Base-by-base conservation (phyloP, 2,797 vertebrate species). In the Cynopterus sphinx region DNA sequence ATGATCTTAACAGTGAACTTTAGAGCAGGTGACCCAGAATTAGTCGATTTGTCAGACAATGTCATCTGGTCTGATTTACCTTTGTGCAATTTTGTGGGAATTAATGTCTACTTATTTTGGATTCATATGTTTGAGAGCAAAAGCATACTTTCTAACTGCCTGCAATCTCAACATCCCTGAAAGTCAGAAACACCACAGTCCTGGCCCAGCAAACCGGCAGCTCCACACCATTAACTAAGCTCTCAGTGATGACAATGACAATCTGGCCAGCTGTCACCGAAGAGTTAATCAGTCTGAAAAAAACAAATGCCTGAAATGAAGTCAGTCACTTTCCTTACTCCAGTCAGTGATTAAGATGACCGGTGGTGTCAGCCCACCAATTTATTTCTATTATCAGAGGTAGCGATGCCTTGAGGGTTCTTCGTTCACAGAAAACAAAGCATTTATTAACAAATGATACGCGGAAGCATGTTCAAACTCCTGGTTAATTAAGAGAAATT, bases 1-100 rank as follows among this genome's bases (percentile, higher is more conserved):
- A 97, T 97, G 96, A 97, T 98, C 71, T 98, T 98, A 96, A 98
- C 96, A 78, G 97, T 96, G 39, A 98, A 97, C 96, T 98, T 17
- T 55, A 97, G 95, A 97, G 97, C 98, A 87, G 97, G 98, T 96
- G 97, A 98, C 95, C 97, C 97, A 36, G 97, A 97, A 97, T 89
- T 92, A 98, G 22, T 98, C 97, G 88, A 93, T 98, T 97, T 96
- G 97, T 94, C 97, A 98, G 90, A 79, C 85, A 95, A 78, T 31
- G 41, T 13, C 2, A 2, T 57, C 13, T 74, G 26, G 6, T 63
- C 31, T 15, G 28, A 78, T 13, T 83, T 86, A 78, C 53, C 17
- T 71, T 71, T 26, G 2, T 31, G 71, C 33, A 22, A 83, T 94
- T 92, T 94, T n/a, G n/a, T n/a, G n/a, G 43, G 88, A 75, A 61